Percentiles rank a stretch among this genome's conserved stretches.
Conservation (phyloP, 2,797 vertebrate species). For the Myotis planiceps region DNA sequence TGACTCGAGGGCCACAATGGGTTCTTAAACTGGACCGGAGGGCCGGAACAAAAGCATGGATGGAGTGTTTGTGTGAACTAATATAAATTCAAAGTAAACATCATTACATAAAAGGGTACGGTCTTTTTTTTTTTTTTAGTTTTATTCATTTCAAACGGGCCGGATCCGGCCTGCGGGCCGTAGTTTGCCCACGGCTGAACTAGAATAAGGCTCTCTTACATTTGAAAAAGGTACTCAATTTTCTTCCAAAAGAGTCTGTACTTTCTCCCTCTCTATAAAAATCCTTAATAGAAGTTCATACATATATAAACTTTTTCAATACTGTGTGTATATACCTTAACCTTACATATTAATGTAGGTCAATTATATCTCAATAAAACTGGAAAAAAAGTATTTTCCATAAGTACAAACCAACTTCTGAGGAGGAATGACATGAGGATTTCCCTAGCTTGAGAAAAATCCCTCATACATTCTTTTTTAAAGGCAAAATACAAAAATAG, state of each 20-base stretch:
- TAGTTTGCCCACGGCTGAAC: too few relatives aligned
- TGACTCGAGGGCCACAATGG: too few relatives aligned
- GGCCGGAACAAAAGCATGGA: too few relatives aligned
- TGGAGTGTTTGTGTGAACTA: too few relatives aligned
- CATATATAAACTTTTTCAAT: background rate
- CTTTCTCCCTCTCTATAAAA: background rate
- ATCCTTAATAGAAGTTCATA: background rate
- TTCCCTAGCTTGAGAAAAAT: background rate
- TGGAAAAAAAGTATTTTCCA: background rate
- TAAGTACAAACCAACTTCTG: background rate
- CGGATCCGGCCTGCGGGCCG: too few relatives aligned
- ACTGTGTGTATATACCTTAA: background rate
- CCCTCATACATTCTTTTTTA: background rate
- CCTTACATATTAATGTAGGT: background rate
- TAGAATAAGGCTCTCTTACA: background rate
- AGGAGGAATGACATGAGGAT: background rate
- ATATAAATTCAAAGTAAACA: too few relatives aligned
- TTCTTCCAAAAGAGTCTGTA: background rate
- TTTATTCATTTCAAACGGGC: too few relatives aligned
- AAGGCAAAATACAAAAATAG: background rate
- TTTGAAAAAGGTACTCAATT: background rate
- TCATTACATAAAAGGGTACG: too few relatives aligned
- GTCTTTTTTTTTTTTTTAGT: too few relatives aligned
- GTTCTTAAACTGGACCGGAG: too few relatives aligned
- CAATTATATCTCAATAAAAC: background rate